Conservation (phyloP, 1,140 invertebrate species). For the Monochamus saltuarius region DNA sequence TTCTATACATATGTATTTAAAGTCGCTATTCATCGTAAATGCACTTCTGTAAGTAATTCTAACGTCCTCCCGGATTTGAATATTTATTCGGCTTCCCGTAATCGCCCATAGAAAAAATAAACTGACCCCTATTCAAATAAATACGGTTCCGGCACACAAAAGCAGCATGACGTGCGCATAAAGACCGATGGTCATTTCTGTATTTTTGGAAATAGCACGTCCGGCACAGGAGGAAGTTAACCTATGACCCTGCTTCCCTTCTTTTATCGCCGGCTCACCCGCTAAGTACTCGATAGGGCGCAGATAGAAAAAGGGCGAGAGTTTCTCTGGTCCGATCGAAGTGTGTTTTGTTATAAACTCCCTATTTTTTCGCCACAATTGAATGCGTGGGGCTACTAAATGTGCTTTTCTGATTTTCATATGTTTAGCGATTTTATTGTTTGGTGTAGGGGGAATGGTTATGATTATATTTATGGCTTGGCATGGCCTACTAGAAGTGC, state of each 20-base stretch:
- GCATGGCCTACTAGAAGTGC: not conserved
- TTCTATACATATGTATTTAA: too few species aligned
- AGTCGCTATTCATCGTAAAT: too few species aligned
- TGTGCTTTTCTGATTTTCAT: slow-evolving; percentile 29
- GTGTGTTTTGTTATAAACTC: slow-evolving; percentile 26
- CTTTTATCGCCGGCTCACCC: slow-evolving; percentile 7
- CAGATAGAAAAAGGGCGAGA: not conserved
- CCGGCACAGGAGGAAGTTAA: slow-evolving; percentile 15
- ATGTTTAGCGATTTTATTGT: slow-evolving; percentile 19
- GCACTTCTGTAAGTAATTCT: too few species aligned
- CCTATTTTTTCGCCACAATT: slow-evolving; percentile 32
- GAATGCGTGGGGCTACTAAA: slow-evolving; percentile 24
- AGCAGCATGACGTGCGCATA: not conserved
- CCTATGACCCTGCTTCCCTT: slow-evolving; percentile 17
- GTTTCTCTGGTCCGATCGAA: slow-evolving; percentile 7
- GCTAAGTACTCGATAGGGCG: not conserved
- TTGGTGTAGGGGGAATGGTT: slow-evolving; percentile 14
- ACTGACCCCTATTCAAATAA: slow-evolving; percentile 14
- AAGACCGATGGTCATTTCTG: slow-evolving; percentile 16
- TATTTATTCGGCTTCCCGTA: too few species aligned
- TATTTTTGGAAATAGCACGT: slow-evolving; percentile 18
- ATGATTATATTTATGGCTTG: not conserved
- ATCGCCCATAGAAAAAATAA: slow-evolving; percentile 1
- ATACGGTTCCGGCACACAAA: not conserved
- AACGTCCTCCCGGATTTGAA: too few species aligned